A percentile compares a stretch with the other conserved stretches of the same genome.
Evolutionary conservation across 2,113 vertebrate species (phyloP).

Genomic region (Pristiophorus japonicus): DNA sequence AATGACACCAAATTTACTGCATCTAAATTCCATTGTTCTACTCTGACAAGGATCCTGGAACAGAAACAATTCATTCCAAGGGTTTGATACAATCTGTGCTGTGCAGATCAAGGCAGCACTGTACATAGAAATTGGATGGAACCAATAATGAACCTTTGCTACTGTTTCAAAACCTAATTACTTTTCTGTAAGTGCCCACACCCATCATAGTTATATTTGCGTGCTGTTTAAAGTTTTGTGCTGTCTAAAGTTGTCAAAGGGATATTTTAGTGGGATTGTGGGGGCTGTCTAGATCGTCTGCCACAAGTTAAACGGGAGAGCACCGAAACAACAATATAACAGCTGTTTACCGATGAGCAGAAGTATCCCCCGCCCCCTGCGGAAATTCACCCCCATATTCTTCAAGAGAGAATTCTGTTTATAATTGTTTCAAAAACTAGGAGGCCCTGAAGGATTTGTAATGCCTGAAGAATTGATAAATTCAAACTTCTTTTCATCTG

Average conservation of each 20-base stretch:
- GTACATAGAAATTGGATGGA: not conserved
- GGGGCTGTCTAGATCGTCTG: not conserved
- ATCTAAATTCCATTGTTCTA: constrained; percentile 18
- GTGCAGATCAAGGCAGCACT: not conserved
- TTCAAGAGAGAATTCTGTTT: not conserved
- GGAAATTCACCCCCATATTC: not conserved
- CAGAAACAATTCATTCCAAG: constrained; percentile 28
- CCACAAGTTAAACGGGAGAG: not conserved
- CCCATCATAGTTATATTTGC: not conserved
- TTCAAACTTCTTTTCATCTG: not conserved
- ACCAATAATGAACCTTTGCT: constrained; percentile 1
- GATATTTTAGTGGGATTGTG: not conserved
- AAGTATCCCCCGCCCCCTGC: no score
- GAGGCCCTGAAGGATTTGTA: not conserved
- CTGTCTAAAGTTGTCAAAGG: no score
- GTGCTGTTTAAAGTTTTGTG: not conserved
- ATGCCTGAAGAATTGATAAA: not conserved
- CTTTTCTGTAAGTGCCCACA: not conserved
- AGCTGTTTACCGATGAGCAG: not conserved
- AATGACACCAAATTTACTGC: constrained; percentile 22
- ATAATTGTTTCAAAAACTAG: not conserved
- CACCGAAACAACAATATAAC: not conserved
- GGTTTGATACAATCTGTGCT: constrained; percentile 18
- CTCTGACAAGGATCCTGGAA: constrained; percentile 3
- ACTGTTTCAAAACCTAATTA: not conserved